Base-by-base conservation (phyloP, 2,888 invertebrate genomes). In the Slavum lentiscoides region DNA sequence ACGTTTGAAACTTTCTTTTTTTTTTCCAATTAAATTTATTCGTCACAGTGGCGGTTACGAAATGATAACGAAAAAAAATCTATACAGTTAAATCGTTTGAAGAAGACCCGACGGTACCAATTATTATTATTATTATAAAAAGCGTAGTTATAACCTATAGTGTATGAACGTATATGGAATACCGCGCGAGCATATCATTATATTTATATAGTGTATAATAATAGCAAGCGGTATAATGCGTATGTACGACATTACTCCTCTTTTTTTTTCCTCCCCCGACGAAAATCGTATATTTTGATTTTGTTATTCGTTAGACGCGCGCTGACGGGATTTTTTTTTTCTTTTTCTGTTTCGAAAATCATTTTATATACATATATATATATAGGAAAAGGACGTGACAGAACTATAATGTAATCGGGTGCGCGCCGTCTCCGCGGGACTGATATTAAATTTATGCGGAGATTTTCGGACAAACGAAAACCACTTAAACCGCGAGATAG, bases 401-500 rank as follows among this genome's bases (percentile, higher is more conserved):
- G 23, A 15, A 62, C 62, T 49, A 59, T 21, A 30, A 30, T 30
- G 30, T 30, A 30, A 30, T 30, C 30, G 55, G 19, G 59, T 23
- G 30, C 70, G n/a, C 58, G 23, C 66, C 13, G 9, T 13, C 53
- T 15, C 49, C 19, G 13, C 30, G 30, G 30, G 30, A 61, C 64
- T 23, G 23, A 58, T 74, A 58, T 75, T 67, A 75, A 58, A 67
- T 75, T 66, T 67, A 67, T 75, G 58, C 66, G 66, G 66, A 30
- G 30, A 67, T 67, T 59, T 67, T 75, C 43, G 67, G 43, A 75
- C 67, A 59, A 75, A 67, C 55, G 58, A 75, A 74, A 75, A 67
- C 75, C 43, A 43, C 67, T 67, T 67, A 43, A 30, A 1, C 30
- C 30, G 30, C 49, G 62, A 37, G 21, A 21, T 15, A 66, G 37